A percentile compares a stretch with the other conserved stretches of the same genome.
Conservation (phyloP, 64 coral and sea anemone species). For the Actinia tenebrosa region DNA sequence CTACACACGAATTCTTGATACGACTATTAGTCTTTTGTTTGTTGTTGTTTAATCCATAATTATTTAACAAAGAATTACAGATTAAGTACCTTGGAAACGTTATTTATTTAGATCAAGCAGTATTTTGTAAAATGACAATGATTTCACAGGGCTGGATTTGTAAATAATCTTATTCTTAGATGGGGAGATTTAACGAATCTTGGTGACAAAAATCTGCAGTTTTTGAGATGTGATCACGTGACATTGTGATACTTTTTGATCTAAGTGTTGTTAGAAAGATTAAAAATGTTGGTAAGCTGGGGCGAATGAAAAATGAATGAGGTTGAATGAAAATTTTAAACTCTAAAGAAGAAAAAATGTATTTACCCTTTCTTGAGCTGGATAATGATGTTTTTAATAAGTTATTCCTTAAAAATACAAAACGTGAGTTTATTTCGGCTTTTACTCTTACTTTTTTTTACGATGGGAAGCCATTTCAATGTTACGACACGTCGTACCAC, state of each 20-base stretch:
- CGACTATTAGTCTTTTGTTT: not conserved
- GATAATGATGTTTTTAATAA: too few species aligned
- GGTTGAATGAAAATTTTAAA: too few species aligned
- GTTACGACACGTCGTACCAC: too few species aligned
- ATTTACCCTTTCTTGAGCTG: too few species aligned
- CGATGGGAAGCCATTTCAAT: too few species aligned
- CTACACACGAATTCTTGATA: not conserved
- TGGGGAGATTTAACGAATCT: not conserved
- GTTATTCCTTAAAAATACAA: too few species aligned
- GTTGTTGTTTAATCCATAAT: not conserved
- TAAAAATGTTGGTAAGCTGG: too few species aligned
- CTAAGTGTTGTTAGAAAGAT: too few species aligned
- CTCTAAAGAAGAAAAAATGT: too few species aligned
- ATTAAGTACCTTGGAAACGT: not conserved
- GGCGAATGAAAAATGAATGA: too few species aligned
- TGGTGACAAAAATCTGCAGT: not conserved
- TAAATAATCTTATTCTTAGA: not conserved
- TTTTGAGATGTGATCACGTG: not conserved
- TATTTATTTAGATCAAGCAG: not conserved
- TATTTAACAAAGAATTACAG: not conserved
- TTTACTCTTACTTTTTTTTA: too few species aligned
- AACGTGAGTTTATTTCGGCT: too few species aligned
- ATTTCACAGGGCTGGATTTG: not conserved
- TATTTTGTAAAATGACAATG: not conserved
- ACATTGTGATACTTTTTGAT: not conserved